These are phyloP conservation scores for Drosophila pseudoananassae DNA, from an alignment of 1,140 invertebrate genomes.

Conservation along the genomic window DNA sequence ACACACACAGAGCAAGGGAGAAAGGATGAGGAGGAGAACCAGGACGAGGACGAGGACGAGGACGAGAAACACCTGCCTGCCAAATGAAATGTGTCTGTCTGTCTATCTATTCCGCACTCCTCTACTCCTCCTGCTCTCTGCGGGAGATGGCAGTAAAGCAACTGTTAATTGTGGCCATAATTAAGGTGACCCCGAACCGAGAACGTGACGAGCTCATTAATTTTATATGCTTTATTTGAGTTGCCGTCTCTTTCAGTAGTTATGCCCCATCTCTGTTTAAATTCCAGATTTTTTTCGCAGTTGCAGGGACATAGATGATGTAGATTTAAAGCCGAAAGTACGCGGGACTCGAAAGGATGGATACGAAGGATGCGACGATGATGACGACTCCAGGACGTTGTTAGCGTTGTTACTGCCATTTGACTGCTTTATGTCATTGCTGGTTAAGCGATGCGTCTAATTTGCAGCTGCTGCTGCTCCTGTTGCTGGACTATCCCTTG, in stretches of 20 bases:
- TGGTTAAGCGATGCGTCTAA: constrained; percentile 80
- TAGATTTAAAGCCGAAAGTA: constrained; percentile 21
- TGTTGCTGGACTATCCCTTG: neutral
- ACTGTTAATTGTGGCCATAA: constrained; percentile 81
- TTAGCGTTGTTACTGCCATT: constrained; percentile 54
- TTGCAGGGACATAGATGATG: constrained; percentile 10
- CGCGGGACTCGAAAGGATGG: neutral
- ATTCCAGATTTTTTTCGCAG: neutral
- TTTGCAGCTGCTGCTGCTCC: constrained; percentile 67
- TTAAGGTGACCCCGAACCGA: constrained; percentile 67
- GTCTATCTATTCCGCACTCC: neutral
- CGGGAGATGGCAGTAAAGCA: constrained; percentile 27
- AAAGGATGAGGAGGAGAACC: neutral
- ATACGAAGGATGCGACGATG: constrained; percentile 3
- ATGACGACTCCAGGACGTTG: constrained; percentile 40
- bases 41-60: neutral
- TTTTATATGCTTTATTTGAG: constrained; percentile 56
- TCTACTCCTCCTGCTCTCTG: neutral
- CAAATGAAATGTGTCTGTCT: constrained; percentile 67
- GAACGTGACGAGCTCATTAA: constrained; percentile 70
- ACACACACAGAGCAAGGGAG: constrained; percentile 42
- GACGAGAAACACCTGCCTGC: constrained; percentile 45
- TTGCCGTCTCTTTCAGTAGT: constrained; percentile 1
- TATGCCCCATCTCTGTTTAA: constrained; percentile 1
- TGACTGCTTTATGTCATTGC: constrained; percentile 77